A percentile compares a stretch with the other conserved stretches of the same genome.
Evolutionary conservation across 2,888 invertebrate species (phyloP).

Genomic region (Malthinus seriepunctatus): DNA sequence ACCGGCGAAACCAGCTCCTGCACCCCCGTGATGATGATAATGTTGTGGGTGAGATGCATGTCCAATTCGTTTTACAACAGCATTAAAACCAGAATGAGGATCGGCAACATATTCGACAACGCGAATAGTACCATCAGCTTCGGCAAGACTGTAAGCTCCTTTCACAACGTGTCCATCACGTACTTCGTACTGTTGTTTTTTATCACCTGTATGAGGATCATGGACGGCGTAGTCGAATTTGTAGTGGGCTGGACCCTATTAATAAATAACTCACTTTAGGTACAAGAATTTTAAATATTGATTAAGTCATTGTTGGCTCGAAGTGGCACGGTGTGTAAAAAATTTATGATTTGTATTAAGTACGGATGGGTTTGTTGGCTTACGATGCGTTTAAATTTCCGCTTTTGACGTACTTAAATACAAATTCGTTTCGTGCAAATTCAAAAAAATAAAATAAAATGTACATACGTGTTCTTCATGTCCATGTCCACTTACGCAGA

Average conservation of each 20-base stretch:
- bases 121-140: conserved; percentile 44
- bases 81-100: conserved; percentile 40
- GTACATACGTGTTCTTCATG: conserved; percentile 1
- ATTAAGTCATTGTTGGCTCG: not conserved
- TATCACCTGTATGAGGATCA: conserved; percentile 44
- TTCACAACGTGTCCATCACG: conserved; percentile 40
- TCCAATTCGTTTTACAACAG: conserved; percentile 40
- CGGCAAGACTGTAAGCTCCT: conserved; percentile 41
- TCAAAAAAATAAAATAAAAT: not conserved
- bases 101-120: conserved; percentile 41
- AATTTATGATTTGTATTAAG: not conserved
- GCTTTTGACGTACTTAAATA: too few species aligned
- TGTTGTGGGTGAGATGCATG: conserved; percentile 33
- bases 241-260: conserved; percentile 36
- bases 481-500: not conserved
- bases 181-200: conserved; percentile 41
- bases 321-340: too few species aligned
- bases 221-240: conserved; percentile 42
- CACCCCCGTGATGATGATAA: conserved; percentile 11
- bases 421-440: too few species aligned
- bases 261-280: not conserved
- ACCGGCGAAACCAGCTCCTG: not conserved
- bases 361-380: not conserved
- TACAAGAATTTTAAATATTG: not conserved
- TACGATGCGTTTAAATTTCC: not conserved